Evolutionary conservation across 2,888 invertebrate species (phyloP).

Genomic region (Corythucha ciliata): DNA sequence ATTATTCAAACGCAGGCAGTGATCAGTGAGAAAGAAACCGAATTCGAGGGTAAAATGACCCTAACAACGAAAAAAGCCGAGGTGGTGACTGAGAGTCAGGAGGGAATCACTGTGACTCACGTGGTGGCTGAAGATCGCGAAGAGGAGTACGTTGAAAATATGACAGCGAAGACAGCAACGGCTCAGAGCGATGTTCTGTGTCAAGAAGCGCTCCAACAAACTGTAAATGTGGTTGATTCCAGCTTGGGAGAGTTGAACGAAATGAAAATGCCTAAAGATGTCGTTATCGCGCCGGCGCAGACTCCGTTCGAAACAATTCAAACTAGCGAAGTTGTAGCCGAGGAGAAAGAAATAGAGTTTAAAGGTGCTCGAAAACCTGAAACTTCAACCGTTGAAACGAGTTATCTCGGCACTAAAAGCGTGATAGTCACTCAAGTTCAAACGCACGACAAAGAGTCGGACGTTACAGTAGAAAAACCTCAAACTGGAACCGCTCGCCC

Average conservation of each 20-base stretch:
- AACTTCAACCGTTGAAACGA: conserved; percentile 34
- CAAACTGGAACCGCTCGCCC: conserved; percentile 28
- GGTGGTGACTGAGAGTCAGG: conserved; percentile 35
- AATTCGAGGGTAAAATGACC: conserved; percentile 37
- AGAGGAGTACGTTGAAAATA: conserved; percentile 29
- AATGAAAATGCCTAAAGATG: conserved; percentile 33
- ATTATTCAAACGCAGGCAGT: conserved; percentile 47
- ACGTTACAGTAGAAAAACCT: conserved; percentile 39
- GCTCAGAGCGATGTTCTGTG: conserved; percentile 40
- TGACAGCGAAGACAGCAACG: conserved; percentile 31
- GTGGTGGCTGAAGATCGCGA: conserved; percentile 37
- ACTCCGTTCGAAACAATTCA: conserved; percentile 41
- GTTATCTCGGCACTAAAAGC: conserved; percentile 38
- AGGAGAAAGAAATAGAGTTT: conserved; percentile 39
- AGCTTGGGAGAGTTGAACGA: conserved; percentile 28
- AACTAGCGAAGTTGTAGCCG: conserved; percentile 42
- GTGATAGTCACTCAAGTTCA: conserved; percentile 40
- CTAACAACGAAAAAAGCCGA: conserved; percentile 36
- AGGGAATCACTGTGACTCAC: conserved; percentile 36
- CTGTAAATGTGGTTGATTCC: conserved; percentile 35
- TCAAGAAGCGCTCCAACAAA: conserved; percentile 43
- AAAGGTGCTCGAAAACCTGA: conserved; percentile 33
- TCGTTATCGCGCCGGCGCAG: conserved; percentile 40
- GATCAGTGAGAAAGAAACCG: conserved; percentile 47
- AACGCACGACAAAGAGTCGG: conserved; percentile 33